phyloP scores from a whole-genome alignment of 2,888 invertebrate genomes.

The Leistus spinibarbis region DNA sequence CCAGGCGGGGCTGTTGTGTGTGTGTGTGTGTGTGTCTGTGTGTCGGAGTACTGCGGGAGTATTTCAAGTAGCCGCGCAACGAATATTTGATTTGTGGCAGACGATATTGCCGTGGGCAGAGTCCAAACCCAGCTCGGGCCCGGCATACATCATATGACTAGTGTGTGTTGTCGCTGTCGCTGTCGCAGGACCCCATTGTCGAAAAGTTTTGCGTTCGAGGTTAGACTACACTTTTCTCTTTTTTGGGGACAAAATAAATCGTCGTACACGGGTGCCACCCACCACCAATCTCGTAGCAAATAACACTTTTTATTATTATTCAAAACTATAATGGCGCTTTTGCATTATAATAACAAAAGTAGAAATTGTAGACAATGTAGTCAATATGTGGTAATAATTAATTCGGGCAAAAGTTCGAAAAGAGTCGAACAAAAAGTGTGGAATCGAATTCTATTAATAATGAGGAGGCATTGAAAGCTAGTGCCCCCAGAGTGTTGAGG shows the following conservation, averaged over 20 bases:
- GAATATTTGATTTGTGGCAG: slow-evolving; percentile 17
- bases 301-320: no score
- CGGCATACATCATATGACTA: background rate
- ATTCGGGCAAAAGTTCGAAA: no score
- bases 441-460: slow-evolving; percentile 23
- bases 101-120: slow-evolving; percentile 3
- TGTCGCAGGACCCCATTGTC: background rate
- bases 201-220: background rate
- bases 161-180: background rate
- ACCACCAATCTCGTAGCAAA: no score
- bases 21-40: no score
- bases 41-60: slow-evolving; percentile 54
- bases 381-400: no score
- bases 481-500: slow-evolving; percentile 23
- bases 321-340: no score
- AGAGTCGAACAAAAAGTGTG: background rate
- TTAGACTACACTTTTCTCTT: no score
- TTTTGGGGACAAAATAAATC: background rate
- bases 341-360: no score
- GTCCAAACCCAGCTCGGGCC: background rate
- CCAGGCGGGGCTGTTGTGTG: no score
- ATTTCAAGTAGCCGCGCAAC: slow-evolving; percentile 49
- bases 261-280: background rate
- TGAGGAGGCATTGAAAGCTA: slow-evolving; percentile 23
- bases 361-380: no score